A percentile compares a stretch with the other conserved stretches of the same genome.
Evolutionary conservation across 2,797 vertebrate species (phyloP).

Genomic region (Sylvilagus floridanus): DNA sequence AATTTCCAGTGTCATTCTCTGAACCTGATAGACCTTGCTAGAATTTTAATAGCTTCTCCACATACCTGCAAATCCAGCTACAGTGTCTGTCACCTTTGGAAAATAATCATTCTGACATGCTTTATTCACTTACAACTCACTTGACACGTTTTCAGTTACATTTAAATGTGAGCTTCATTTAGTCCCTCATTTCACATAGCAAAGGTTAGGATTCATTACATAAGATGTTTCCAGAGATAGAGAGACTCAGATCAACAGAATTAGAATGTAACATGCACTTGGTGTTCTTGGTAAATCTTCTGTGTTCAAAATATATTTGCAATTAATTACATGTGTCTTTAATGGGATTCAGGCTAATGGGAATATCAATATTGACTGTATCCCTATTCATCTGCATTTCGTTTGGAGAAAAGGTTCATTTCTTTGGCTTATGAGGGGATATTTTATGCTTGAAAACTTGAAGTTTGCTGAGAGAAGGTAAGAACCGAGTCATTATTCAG

Average conservation of each 20-base stretch:
- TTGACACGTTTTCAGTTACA: constrained; percentile 74
- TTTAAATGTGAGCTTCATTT: constrained; percentile 76
- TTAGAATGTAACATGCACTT: constrained; percentile 46
- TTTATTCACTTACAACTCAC: constrained; percentile 72
- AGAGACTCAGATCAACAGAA: constrained; percentile 72
- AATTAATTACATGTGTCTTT: constrained; percentile 72
- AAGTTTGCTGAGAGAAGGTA: constrained; percentile 8
- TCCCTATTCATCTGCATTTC: background rate
- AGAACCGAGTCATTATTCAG: constrained; percentile 55
- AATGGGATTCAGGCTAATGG: constrained; percentile 67
- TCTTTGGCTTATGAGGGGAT: constrained; percentile 44
- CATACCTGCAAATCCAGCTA: constrained; percentile 67
- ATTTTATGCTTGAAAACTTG: constrained; percentile 57
- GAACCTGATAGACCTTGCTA: constrained; percentile 79
- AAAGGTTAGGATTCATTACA: constrained; percentile 70
- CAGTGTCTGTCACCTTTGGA: constrained; percentile 63
- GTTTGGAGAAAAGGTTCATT: background rate
- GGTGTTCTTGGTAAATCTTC: constrained; percentile 73
- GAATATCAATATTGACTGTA: constrained; percentile 71
- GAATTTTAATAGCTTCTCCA: constrained; percentile 76
- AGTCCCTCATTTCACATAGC: constrained; percentile 63
- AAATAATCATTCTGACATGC: constrained; percentile 70
- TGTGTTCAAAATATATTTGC: constrained; percentile 77
- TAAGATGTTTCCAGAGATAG: constrained; percentile 66
- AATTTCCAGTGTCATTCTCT: constrained; percentile 70